Base-by-base conservation (phyloP, 2,113 vertebrate genomes). In the Erpornis zantholeuca region DNA sequence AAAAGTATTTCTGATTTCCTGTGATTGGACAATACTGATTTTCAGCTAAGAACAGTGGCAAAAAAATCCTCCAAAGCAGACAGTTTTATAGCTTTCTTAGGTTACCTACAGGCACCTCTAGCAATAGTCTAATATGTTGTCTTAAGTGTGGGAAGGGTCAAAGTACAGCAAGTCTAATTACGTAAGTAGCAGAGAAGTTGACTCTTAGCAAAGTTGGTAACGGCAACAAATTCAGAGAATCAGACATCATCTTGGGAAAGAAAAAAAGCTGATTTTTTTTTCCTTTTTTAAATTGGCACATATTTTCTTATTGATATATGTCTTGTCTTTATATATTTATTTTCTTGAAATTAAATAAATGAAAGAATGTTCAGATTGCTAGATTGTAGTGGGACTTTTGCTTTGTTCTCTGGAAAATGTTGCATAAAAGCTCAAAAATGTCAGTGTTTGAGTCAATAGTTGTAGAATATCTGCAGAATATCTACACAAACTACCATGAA, bases 11-110 rank as follows among this genome's bases (percentile, higher is more conserved):
- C 45, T 95, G 81, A 91, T 90, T 86, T 80, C 45, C 45, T 81
- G 69, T 42, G 25, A 25, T 93, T 33, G 11, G 64, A 91, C 40
- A 96, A 94, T 96, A 92, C 53, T 95, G 81, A 97, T 96, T 96
- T 52, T 35, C 36, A 44, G 16, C 45, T 61, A 60, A 29, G 15
- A 6, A 23, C 8, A 60, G 17, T 40, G 19, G 3, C 1, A 52
- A 78, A 68, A 68, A 70, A 49, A 10, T 12, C 6, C 5, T 18
- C 12, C 38, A 79, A 44, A 40, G 15, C 1, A 38, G 7, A n/a
- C 3, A 44, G 5, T n/a, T 60, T 75, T 47, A 20, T 28, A 36
- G 5, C 4, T 73, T 76, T 63, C 20, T 72, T 68, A 60, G 22
- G 31, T 24, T 71, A 49, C 27, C 22, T 52, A 22, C 22, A 69